Evolutionary conservation across 2,113 vertebrate genomes (phyloP).

Genomic region (Thomomys bottae): DNA sequence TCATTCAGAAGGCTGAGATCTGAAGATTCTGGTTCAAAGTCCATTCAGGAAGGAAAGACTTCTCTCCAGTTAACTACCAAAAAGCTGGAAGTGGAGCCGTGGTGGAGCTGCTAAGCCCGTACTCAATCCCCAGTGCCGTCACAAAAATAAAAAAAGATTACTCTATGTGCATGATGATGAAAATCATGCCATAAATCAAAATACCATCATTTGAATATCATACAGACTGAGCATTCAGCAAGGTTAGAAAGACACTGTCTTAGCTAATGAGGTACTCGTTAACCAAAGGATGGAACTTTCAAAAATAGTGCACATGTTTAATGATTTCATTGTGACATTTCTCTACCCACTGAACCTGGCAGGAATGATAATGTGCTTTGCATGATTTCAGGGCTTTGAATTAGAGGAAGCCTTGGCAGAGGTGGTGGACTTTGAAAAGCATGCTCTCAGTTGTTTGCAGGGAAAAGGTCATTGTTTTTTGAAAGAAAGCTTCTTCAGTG

Average conservation of each 20-base stretch:
- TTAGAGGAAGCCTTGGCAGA: conserved; percentile 1
- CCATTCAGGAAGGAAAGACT: too few species aligned
- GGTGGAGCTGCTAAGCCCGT: too few species aligned
- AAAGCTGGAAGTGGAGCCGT: too few species aligned
- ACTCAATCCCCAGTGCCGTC: too few species aligned
- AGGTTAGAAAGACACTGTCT: not conserved
- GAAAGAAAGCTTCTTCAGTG: conserved; percentile 47
- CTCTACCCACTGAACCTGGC: not conserved
- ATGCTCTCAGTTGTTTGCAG: conserved; percentile 20
- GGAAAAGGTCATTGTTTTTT: conserved; percentile 59
- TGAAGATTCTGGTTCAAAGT: too few species aligned
- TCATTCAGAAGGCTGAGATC: too few species aligned
- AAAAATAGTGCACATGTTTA: conserved; percentile 20
- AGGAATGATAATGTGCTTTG: conserved; percentile 15
- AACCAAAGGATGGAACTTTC: not conserved
- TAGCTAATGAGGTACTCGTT: not conserved
- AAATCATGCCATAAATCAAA: conserved; percentile 8
- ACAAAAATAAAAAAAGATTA: too few species aligned
- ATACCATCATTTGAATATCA: conserved; percentile 41
- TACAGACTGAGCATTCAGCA: not conserved
- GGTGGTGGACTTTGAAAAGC: conserved; percentile 31
- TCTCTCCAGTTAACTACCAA: too few species aligned
- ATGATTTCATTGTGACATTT: conserved; percentile 57
- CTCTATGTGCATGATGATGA: not conserved
- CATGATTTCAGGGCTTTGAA: conserved; percentile 51